A percentile compares a stretch with the other conserved stretches of the same genome.
These are phyloP conservation scores for Crax fasciolata DNA, from an alignment of 2,797 vertebrate genomes.

Conservation along the genomic window DNA sequence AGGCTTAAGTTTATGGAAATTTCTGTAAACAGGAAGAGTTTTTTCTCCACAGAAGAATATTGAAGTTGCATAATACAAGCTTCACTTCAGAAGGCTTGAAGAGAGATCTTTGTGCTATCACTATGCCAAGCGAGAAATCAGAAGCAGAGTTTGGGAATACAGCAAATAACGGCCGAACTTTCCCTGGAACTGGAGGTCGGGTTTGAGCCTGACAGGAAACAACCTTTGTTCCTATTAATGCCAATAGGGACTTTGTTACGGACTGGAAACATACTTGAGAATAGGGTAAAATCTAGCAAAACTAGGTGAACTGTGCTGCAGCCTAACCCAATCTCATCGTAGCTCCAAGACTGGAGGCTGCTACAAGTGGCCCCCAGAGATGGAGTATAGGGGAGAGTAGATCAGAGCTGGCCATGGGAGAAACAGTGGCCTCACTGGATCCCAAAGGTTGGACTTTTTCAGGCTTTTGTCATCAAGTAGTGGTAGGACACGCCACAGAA, in stretches of 20 bases:
- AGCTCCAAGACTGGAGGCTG: neutral
- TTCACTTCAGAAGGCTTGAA: neutral
- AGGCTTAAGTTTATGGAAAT: neutral
- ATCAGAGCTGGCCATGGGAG: neutral
- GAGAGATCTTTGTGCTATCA: accelerated
- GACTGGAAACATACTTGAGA: neutral
- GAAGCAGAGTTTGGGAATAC: neutral
- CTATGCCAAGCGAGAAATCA: neutral
- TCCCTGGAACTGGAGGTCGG: neutral
- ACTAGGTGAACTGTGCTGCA: neutral
- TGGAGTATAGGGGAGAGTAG: neutral
- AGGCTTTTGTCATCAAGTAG: neutral
- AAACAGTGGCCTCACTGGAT: neutral
- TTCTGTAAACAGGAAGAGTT: neutral
- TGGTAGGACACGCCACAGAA: neutral
- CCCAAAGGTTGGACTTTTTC: constrained; percentile 2
- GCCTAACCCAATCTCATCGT: neutral
- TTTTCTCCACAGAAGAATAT: constrained; percentile 3
- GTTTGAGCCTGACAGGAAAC: neutral
- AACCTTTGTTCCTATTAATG: neutral
- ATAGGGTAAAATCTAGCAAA: neutral
- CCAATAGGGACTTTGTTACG: neutral
- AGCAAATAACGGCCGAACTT: neutral
- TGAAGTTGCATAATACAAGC: neutral
- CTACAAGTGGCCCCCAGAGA: neutral